Base-by-base conservation (phyloP, 2,888 invertebrate genomes). In the Chymomyza fuscimana region DNA sequence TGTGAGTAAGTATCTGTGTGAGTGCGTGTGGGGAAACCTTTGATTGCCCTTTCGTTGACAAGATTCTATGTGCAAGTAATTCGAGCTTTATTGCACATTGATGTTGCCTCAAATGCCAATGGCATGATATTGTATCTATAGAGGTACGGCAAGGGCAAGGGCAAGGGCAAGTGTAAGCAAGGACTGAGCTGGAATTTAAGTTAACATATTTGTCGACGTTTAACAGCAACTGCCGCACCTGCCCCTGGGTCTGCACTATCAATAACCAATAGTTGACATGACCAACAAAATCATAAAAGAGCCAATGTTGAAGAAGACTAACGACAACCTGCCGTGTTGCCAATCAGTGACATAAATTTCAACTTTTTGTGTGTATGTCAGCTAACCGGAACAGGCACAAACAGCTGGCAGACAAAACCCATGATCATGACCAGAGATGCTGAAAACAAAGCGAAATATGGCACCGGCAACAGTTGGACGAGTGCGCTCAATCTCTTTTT, bases 281-380 rank as follows among this genome's bases (percentile, higher is more conserved):
- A 72, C 75, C 77, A 69, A 76, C 76, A 71, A 79, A 77, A 68
- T 63, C 67, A 65, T 72, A 76, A 79, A 79, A 74, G 79, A 79
- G 75, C 19, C 54, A 54, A 54, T n/a, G 10, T 46, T 46, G 40
- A 46, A 46, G 73, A 80, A 79, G 70, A 58, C 65, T 68, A 63
- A 63, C 71, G 60, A 16, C 58, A 25, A 58, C 25, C 58, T 58
- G 29, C 15, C 25, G 29, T 22, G 15, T 25, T 25, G 58, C 22
- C 58, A 86, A 82, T 86, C 85, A 81, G 80, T 87, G 85, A 87
- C 85, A 85, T 85, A 84, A 85, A 86, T 85, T 85, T 86, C 63
- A 70, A 10, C 19, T 63, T 22, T 46, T 51, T 62, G 62, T 15
- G 2, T 62, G 22, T 40, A 16, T 52, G 74, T 72, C 79, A 86